Conservation (phyloP, 2,888 invertebrate species). For the Dorcus hopei region DNA sequence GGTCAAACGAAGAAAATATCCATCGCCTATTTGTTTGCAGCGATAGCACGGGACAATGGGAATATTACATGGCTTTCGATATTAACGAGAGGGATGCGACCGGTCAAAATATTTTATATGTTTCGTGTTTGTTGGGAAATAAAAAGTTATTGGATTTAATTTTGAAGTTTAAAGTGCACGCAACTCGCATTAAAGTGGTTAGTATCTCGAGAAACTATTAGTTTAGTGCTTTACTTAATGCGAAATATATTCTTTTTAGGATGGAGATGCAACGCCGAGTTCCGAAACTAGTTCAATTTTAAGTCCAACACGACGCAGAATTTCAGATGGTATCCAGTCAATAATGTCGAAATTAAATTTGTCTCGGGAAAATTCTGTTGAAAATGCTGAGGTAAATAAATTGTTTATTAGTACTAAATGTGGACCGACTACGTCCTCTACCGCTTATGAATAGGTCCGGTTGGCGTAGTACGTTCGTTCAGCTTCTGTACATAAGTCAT, state of each 20-base stretch:
- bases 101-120: constrained; percentile 86
- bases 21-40: constrained; percentile 45
- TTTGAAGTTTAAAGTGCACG: constrained; percentile 67
- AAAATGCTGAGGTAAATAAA: constrained; percentile 37
- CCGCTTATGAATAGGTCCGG: too few relatives aligned
- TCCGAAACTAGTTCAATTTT: constrained; percentile 37
- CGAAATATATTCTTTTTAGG: constrained; percentile 34
- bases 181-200: constrained; percentile 42
- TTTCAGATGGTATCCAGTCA: constrained; percentile 85
- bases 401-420: background rate
- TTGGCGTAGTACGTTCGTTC: too few relatives aligned
- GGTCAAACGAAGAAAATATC: background rate
- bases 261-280: constrained; percentile 45
- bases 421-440: too few relatives aligned
- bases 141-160: constrained; percentile 73
- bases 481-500: too few relatives aligned
- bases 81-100: constrained; percentile 87
- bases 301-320: constrained; percentile 66
- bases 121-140: constrained; percentile 83
- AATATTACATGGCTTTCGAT: constrained; percentile 88
- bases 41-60: constrained; percentile 71
- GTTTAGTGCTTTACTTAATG: background rate
- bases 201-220: background rate
- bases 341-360: constrained; percentile 81
- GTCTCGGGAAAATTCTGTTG: constrained; percentile 52